Evolutionary conservation across 35 echinoderm and acorn worm species (phyloP), one percentile per base, ranked within the genome.

Genomic region (Eucidaris tribuloides): DNA sequence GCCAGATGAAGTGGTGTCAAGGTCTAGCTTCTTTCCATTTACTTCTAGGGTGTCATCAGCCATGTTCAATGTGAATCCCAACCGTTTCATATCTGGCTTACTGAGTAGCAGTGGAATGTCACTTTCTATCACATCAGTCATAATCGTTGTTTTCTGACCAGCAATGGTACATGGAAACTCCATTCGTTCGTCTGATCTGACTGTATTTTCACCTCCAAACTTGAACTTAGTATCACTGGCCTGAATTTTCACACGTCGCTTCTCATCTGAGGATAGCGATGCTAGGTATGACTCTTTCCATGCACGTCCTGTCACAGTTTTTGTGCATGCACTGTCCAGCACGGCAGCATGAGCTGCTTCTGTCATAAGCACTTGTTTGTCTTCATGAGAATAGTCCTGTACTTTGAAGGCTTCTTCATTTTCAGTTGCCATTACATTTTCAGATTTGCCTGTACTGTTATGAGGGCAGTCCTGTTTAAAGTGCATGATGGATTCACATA

Each of bases 121-220:
- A 40, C 48, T 87, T 27, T 87, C 85, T 18, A 87, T 70, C 6
- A 87, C 72, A 62, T 87, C 72, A 30, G 85, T 80, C 41, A 2
- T 71, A 15, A 84, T 34, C 4, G 3, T 44, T 46, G 61, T 71
- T 58, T 70, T 84, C n/a, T 29, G 42, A 1, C 82, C 82, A 45
- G 1, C 82, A 71, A 84, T 84, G 20, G 15, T 58, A 84, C 82
- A 84, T 5, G 63, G 82, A 48, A 84, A 42, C 17, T 5, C 44
- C 2, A 84, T 65, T 35, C 42, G 23, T 71, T 72, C 62, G 30
- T 43, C 34, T 39, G 82, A 85, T 46, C 42, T 5, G 34, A 85
- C 23, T 22, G 6, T 74, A 19, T 76, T 85, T 56, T 45, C 82
- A 17, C 2, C 62, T 14, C 82, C 62, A 85, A 85, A 79, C 42